These are phyloP conservation scores for Eremophila alpestris DNA, from an alignment of 2,797 vertebrate species.

Conservation along the genomic window DNA sequence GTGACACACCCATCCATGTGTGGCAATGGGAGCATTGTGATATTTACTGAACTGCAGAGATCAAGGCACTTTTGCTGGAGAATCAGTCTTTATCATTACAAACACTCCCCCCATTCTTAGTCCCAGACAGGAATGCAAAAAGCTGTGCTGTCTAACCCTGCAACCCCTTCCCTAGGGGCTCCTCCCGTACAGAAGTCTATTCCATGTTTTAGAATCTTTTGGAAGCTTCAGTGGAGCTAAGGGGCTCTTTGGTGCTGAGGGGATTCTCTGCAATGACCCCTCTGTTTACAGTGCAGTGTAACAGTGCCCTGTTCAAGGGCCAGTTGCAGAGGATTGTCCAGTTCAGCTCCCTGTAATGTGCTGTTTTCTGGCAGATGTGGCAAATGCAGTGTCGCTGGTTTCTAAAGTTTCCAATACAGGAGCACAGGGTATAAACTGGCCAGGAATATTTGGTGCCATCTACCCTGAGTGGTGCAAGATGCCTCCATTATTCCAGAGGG, in stretches of 20 bases:
- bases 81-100: background rate
- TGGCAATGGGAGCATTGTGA: background rate
- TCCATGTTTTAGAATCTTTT: background rate
- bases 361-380: background rate
- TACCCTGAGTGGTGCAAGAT: background rate
- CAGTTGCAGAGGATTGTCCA: background rate
- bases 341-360: background rate
- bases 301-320: background rate
- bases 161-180: background rate
- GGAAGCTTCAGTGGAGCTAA: background rate
- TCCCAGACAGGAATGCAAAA: background rate
- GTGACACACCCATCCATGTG: fast-evolving
- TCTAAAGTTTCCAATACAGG: background rate
- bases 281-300: background rate
- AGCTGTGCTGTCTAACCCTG: background rate
- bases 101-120: background rate
- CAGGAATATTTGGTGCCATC: background rate
- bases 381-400: background rate
- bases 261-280: background rate
- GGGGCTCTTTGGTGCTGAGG: background rate
- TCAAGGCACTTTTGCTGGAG: background rate
- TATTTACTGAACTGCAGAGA: background rate
- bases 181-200: background rate
- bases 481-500: background rate
- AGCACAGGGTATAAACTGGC: background rate